phyloP scores from a whole-genome alignment of 1,140 invertebrate genomes.

The Pollicipes pollicipes region DNA sequence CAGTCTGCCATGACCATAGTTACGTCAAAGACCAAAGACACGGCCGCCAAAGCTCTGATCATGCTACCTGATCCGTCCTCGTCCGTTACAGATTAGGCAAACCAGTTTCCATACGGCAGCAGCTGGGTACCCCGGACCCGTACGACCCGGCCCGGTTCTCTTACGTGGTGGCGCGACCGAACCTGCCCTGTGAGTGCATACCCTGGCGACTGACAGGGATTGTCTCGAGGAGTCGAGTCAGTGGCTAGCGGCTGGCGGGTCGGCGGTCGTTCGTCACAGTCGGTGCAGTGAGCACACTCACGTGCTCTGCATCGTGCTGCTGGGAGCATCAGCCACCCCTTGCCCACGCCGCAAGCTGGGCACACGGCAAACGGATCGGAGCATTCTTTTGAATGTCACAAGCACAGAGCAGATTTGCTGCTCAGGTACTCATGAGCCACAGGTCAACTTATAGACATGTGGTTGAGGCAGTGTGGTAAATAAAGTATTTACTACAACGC shows the following conservation, averaged over 20 bases:
- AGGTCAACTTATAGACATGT: no score
- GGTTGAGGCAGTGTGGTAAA: no score
- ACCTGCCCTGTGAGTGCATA: conserved; percentile 16
- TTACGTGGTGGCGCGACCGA: conserved; percentile 14
- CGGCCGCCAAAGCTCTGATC: no score
- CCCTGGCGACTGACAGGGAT: no score
- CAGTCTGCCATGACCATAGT: no score
- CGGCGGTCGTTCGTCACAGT: not conserved
- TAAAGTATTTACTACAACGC: no score
- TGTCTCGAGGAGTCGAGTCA: no score
- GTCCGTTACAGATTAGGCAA: no score
- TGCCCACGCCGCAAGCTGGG: not conserved
- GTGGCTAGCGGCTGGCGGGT: not conserved
- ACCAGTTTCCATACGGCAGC: not conserved
- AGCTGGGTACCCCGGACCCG: conserved; percentile 8
- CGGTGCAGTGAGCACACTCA: not conserved
- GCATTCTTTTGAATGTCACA: not conserved
- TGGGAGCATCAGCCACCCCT: not conserved
- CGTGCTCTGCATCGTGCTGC: not conserved
- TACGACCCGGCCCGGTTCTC: conserved; percentile 12
- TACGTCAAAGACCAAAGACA: no score
- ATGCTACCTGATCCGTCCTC: no score
- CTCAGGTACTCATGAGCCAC: no score
- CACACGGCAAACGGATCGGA: not conserved
- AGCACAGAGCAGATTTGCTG: no score